phyloP scores from a whole-genome alignment of 2,113 vertebrate species.

The Cyprinodon tularosa region DNA sequence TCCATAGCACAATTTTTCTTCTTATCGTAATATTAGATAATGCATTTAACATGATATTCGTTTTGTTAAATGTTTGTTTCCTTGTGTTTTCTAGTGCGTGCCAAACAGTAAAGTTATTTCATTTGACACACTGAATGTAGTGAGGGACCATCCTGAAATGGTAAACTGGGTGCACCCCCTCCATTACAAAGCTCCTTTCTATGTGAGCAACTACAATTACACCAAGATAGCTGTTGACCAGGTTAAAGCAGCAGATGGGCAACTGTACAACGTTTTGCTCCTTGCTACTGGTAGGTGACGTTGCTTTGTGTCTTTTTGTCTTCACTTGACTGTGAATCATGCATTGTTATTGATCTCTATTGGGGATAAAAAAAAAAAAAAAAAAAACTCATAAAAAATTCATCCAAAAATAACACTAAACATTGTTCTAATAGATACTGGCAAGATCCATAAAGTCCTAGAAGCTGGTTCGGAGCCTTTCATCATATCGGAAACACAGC shows the following conservation, averaged over 20 bases:
- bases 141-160: slow-evolving; percentile 79
- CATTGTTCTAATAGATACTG: slow-evolving; percentile 60
- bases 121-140: slow-evolving; percentile 55
- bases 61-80: not conserved
- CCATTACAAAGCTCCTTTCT: slow-evolving; percentile 66
- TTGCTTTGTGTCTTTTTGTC: not conserved
- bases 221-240: slow-evolving; percentile 78
- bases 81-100: slow-evolving; percentile 68
- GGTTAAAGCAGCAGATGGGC: slow-evolving; percentile 60
- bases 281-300: slow-evolving; percentile 76
- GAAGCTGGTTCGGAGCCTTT: slow-evolving; percentile 70
- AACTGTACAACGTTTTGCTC: slow-evolving; percentile 71
- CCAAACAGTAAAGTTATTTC: slow-evolving; percentile 68
- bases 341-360: not conserved
- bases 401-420: not conserved
- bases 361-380: too few species aligned
- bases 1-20: not conserved
- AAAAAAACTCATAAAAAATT: too few species aligned
- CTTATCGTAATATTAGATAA: not conserved
- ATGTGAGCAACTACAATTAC: slow-evolving; percentile 75
- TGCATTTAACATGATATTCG: not conserved
- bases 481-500: slow-evolving; percentile 76
- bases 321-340: not conserved
- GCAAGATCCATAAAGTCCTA: slow-evolving; percentile 78
- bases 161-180: slow-evolving; percentile 73